Base-by-base conservation (phyloP, 30 jellyfish, hydroid and myxozoan genomes). In the Chrysaora quinquecirrha region DNA sequence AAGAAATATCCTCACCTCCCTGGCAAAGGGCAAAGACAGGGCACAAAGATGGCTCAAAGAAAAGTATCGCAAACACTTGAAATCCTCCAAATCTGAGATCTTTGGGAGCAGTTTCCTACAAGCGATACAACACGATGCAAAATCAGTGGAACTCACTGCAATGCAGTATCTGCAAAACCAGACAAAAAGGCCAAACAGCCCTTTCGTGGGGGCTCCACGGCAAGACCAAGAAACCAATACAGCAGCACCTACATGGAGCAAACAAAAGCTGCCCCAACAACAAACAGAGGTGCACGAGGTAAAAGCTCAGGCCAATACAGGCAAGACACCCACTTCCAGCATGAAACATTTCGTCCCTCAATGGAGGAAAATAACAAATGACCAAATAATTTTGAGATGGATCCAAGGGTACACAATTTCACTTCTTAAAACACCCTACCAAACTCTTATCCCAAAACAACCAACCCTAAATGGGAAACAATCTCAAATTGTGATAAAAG, bases 181-280 rank as follows among this genome's bases (percentile, higher is more conserved):
- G 1, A 6, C 58, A 48, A 65, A 25, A 22, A 27, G 54, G 34
- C 49, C 1, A 9, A 1, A 6, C 58, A 43, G 54, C 2, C 58
- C 58, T 65, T 65, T 65, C 78, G 78, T 0, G 58, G 78, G 78
- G 54, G 78, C 78, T 30, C 78, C 58, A 24, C 78, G 2, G 60
- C 54, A 2, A 2, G 78, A 24, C 22, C 19, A 27, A 65, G 54
- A 12, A 18, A 60, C 19, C 22, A 43, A 6, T 43, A 9, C 58
- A 43, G 24, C 10, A 65, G 27, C 54, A 30, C 49, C 23, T 0
- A 3, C 9, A 34, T 12, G 73, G 73, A 60, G 73, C 73, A 2
- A 2, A 0, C 2, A 23, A 60, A 12, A 60, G 32, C 73, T 23
- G 32, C 73, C 1, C 1, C 32, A 1, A n/a, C 73, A 18, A 20